Evolutionary conservation across 2,113 vertebrate species (phyloP).

Genomic region (Vireo altiloquus): DNA sequence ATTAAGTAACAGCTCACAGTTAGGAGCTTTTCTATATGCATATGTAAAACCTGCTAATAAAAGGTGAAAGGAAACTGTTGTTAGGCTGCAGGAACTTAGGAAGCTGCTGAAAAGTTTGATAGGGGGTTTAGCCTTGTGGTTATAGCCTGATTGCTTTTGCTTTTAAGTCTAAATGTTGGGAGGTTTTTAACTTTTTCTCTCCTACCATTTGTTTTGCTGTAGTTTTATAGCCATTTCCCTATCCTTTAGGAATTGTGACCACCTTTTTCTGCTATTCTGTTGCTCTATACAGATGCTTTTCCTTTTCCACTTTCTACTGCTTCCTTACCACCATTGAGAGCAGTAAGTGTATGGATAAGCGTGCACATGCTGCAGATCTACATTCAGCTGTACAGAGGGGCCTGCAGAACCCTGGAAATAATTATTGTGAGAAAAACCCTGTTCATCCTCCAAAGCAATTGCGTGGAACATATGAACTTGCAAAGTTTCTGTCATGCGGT

Average conservation of each 20-base stretch:
- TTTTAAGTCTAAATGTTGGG: neutral
- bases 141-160: neutral
- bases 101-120: neutral
- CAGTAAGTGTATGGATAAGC: neutral
- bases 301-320: neutral
- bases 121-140: neutral
- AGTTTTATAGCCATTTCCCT: neutral
- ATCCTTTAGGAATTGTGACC: neutral
- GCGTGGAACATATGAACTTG: neutral
- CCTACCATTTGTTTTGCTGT: neutral
- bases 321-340: neutral
- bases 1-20: neutral
- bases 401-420: neutral
- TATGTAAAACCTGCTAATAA: neutral
- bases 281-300: neutral
- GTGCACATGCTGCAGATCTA: neutral
- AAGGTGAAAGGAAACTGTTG: neutral
- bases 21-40: neutral
- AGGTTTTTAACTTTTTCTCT: neutral
- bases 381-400: neutral
- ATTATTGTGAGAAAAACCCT: neutral
- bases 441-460: neutral
- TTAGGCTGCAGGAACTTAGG: neutral
- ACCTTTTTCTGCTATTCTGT: neutral
- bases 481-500: neutral